phyloP scores from a whole-genome alignment of 2,797 vertebrate genomes.

The Peromyscus melanophrys region DNA sequence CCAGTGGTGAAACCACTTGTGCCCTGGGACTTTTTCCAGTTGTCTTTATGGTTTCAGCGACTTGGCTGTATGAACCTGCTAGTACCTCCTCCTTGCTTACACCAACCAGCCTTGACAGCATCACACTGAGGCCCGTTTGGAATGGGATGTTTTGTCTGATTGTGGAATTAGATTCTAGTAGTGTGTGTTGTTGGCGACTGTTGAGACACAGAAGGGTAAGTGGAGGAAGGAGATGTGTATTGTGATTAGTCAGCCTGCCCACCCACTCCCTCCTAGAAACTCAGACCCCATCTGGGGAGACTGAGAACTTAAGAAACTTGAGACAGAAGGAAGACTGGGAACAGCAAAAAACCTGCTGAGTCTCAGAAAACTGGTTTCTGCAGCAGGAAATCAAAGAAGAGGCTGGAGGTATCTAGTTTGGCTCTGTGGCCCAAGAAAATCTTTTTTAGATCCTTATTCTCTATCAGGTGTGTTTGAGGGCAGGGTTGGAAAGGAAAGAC shows the following conservation, averaged over 20 bases:
- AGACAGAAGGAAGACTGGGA: conserved; percentile 52
- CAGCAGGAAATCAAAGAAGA: conserved; percentile 30
- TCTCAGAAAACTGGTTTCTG: conserved; percentile 54
- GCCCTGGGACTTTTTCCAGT: conserved; percentile 27
- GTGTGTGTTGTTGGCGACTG: conserved; percentile 55
- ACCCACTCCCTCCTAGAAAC: conserved; percentile 37
- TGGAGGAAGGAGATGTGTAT: conserved; percentile 31
- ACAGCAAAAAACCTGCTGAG: conserved; percentile 59
- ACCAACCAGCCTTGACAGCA: background rate
- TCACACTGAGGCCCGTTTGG: conserved; percentile 54
- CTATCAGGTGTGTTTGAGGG: background rate
- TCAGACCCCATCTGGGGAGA: conserved; percentile 65
- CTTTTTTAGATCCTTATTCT: conserved; percentile 40
- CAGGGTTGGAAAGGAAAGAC: background rate
- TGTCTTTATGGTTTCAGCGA: conserved; percentile 52
- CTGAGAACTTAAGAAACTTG: conserved; percentile 72
- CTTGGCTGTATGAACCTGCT: background rate
- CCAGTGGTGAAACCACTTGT: background rate
- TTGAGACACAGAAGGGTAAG: background rate
- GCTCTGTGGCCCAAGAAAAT: background rate
- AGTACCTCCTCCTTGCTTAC: background rate
- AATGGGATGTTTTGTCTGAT: conserved; percentile 42
- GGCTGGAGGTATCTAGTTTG: background rate
- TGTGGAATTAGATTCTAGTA: conserved; percentile 49
- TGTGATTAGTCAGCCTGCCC: conserved; percentile 61